These are phyloP conservation scores for Xiphydria camelus DNA, from an alignment of 2,888 invertebrate genomes.

Conservation along the genomic window DNA sequence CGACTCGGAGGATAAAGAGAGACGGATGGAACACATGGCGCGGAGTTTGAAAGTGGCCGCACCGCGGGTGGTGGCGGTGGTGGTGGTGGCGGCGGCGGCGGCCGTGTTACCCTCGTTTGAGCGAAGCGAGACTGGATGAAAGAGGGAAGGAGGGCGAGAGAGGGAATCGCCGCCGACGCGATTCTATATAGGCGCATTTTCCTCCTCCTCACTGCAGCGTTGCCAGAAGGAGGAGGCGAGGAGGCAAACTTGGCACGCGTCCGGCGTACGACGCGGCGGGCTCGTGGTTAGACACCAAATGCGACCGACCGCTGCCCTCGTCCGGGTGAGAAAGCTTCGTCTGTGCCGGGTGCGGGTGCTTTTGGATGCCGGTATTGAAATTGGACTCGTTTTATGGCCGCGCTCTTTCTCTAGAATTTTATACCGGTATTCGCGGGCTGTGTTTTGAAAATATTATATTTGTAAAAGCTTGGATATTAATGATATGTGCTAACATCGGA, in stretches of 20 bases:
- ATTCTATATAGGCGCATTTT: no score
- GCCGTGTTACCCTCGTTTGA: background rate
- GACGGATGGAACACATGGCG: slow-evolving; percentile 28
- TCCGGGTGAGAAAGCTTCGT: background rate
- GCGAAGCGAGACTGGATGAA: slow-evolving; percentile 1
- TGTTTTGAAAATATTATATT: no score
- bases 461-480: no score
- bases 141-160: slow-evolving; percentile 7
- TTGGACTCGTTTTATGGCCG: no score
- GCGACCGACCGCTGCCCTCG: slow-evolving; percentile 3
- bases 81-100: background rate
- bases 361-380: no score
- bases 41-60: slow-evolving; percentile 27
- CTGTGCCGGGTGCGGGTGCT: no score
- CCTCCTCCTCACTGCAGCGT: no score
- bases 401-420: no score
- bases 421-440: no score
- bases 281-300: slow-evolving; percentile 30
- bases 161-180: no score
- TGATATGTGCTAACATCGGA: no score
- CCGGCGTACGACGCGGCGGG: slow-evolving; percentile 37
- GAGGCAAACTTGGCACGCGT: slow-evolving; percentile 48
- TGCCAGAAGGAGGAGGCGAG: slow-evolving; percentile 11
- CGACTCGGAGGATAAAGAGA: no score
- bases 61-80: background rate